Evolutionary conservation across 2,888 invertebrate genomes (phyloP).

Genomic region (Ommatoiulus sabulosus): DNA sequence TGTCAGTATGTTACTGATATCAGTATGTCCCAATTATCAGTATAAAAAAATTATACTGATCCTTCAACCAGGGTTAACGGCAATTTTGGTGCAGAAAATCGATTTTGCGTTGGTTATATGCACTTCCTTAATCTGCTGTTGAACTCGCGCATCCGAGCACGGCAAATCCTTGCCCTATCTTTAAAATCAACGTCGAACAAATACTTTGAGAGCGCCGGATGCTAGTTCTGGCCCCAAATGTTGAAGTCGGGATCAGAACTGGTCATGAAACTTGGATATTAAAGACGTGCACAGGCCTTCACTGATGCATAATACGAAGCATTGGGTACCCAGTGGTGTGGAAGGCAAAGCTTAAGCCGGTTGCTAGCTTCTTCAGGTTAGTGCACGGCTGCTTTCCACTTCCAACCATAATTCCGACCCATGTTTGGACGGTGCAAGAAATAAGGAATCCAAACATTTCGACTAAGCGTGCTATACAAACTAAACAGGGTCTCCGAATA

Average conservation of each 20-base stretch:
- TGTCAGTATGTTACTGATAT: too few relatives aligned
- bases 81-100: background rate
- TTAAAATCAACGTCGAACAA: background rate
- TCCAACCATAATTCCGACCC: conserved; percentile 15
- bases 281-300: background rate
- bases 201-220: background rate
- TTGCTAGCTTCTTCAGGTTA: background rate
- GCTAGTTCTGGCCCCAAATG: background rate
- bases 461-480: background rate
- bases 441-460: background rate
- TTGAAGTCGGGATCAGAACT: background rate
- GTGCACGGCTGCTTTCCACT: background rate
- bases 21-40: too few relatives aligned
- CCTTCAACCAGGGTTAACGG: too few relatives aligned
- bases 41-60: too few relatives aligned
- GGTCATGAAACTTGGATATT: background rate
- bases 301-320: background rate
- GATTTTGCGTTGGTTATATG: background rate
- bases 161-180: background rate
- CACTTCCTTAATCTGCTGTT: conserved; percentile 8
- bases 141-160: background rate
- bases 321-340: conserved; percentile 17
- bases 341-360: background rate
- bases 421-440: background rate
- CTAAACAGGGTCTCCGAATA: background rate